Percentiles rank a stretch among this genome's conserved stretches.
Conservation (phyloP, 2,797 vertebrate species). For the Hypotaenidia okinawae region DNA sequence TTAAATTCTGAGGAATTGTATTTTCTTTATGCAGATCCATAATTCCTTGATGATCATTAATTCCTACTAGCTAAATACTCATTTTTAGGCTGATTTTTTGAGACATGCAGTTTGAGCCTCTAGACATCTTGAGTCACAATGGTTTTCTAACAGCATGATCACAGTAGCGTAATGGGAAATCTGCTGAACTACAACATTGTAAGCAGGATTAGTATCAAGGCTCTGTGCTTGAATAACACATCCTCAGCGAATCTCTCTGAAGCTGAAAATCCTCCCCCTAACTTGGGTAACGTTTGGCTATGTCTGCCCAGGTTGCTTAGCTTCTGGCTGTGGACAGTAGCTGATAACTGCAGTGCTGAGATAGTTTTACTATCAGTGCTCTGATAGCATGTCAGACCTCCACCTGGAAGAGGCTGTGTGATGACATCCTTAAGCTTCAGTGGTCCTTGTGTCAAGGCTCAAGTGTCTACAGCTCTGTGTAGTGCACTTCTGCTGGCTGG, state of each 20-base stretch:
- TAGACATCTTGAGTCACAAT: not conserved
- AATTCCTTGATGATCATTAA: not conserved
- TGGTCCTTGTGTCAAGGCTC: not conserved
- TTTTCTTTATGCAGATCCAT: not conserved
- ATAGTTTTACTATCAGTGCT: not conserved
- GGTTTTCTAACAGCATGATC: not conserved
- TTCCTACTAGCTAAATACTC: not conserved
- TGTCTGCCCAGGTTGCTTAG: not conserved
- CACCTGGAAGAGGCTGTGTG: not conserved
- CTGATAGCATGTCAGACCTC: not conserved
- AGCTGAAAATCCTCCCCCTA: not conserved
- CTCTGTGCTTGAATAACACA: not conserved
- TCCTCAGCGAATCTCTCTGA: not conserved
- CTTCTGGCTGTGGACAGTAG: not conserved
- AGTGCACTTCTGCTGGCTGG: not conserved
- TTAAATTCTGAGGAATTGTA: not conserved
- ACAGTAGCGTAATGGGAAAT: not conserved
- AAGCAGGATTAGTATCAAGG: not conserved
- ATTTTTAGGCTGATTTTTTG: not conserved
- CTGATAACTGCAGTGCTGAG: not conserved
- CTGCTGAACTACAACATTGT: not conserved
- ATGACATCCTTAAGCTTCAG: not conserved
- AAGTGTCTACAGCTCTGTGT: not conserved
- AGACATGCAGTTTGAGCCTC: not conserved
- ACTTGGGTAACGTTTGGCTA: not conserved